Evolutionary conservation across 2,797 vertebrate species (phyloP).

Genomic region (Danio albolineatus): DNA sequence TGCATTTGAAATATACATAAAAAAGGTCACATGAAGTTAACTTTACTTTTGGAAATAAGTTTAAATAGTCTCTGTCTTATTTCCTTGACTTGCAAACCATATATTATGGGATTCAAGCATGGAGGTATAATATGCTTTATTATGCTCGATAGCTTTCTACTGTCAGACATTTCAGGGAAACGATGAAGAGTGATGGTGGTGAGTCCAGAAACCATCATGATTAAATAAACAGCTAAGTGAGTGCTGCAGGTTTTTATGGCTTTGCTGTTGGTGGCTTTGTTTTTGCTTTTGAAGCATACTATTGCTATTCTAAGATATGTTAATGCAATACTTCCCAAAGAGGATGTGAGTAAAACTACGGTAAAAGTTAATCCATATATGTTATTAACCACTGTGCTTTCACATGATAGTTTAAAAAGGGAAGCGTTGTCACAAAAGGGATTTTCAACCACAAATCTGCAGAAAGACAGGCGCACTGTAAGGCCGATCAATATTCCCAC

Average conservation of each 20-base stretch:
- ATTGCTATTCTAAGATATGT: conserved; percentile 74
- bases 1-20: no score
- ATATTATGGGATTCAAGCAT: conserved; percentile 54
- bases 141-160: conserved; percentile 47
- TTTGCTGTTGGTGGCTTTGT: conserved; percentile 61
- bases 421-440: conserved; percentile 84
- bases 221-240: conserved; percentile 70
- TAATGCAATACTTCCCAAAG: conserved; percentile 19
- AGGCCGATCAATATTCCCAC: conserved; percentile 74
- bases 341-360: conserved; percentile 6
- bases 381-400: conserved; percentile 75
- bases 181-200: conserved; percentile 47
- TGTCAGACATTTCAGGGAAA: conserved; percentile 29
- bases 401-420: conserved; percentile 80
- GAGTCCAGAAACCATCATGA: conserved; percentile 55
- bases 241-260: conserved; percentile 73
- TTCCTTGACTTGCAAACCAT: conserved; percentile 54
- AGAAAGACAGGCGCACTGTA: conserved; percentile 74
- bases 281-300: conserved; percentile 67
- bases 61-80: conserved; percentile 18
- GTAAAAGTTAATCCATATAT: conserved; percentile 75
- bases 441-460: conserved; percentile 73
- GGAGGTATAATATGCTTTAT: conserved; percentile 48
- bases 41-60: background rate
- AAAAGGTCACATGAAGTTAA: no score